Evolutionary conservation across 1,140 invertebrate genomes (phyloP).

Genomic region (Drosophila neocordata): DNA sequence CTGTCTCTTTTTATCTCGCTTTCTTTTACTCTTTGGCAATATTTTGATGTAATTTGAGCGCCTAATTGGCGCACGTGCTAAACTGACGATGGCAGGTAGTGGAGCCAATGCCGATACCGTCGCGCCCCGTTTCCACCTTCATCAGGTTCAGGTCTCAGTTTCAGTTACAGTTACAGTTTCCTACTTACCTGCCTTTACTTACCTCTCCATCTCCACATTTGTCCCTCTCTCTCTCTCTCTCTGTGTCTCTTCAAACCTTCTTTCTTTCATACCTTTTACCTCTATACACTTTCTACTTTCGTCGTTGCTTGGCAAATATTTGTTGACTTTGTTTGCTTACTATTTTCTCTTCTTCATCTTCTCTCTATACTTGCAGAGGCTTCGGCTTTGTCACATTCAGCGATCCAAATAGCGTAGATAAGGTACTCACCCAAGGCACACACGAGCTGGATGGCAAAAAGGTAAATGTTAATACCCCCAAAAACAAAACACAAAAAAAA

Average conservation of each 20-base stretch:
- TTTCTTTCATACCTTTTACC: constrained; percentile 1
- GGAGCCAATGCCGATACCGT: no score
- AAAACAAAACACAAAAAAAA: background rate
- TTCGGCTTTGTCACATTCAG: constrained; percentile 98
- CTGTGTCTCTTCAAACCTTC: no score
- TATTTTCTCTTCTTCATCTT: constrained; percentile 3
- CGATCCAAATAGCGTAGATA: constrained; percentile 96
- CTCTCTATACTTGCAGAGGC: constrained; percentile 89
- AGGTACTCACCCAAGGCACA: constrained; percentile 95
- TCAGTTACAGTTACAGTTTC: constrained; percentile 25
- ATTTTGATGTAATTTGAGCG: constrained; percentile 81
- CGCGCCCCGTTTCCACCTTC: background rate
- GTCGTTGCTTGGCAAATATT: constrained; percentile 67
- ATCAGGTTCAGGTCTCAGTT: constrained; percentile 27
- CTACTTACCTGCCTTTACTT: background rate
- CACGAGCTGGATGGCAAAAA: constrained; percentile 98
- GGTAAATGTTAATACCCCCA: constrained; percentile 85
- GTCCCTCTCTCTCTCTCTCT: no score
- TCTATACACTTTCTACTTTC: constrained; percentile 15
- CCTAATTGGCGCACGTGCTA: constrained; percentile 78
- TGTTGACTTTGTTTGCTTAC: constrained; percentile 55
- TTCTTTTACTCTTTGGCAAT: constrained; percentile 49
- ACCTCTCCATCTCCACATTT: constrained; percentile 18
- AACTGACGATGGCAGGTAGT: constrained; percentile 51
- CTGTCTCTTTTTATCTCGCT: constrained; percentile 1